Evolutionary conservation across 2,888 invertebrate genomes (phyloP), one percentile per base, ranked within the genome.

Genomic region (Napeogenes inachia): DNA sequence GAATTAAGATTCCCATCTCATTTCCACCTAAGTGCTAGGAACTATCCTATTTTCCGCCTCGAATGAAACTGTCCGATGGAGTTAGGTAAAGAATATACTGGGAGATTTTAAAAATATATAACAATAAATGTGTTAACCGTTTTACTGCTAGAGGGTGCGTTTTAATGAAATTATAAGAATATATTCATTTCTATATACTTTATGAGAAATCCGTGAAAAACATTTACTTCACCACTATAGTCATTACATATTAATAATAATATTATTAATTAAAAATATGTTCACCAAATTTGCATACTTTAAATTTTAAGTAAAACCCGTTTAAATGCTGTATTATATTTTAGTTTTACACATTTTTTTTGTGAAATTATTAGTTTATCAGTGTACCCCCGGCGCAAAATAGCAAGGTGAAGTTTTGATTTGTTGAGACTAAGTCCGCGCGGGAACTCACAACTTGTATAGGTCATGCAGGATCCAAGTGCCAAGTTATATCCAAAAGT

Each of bases 321-420:
- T 35, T 35, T 35, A 35, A 4, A 35, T 35, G 35, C 6, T 35
- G 35, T 35, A 35, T 35, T 5, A 35, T 35, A 35, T 35, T 5
- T 35, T 6, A 35, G 35, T 35, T 30, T 13, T 0, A 35, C 35
- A 35, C 4, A 5, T 35, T 5, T 35, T 10, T 30, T 13, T 30
- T 50, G 30, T n/a, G 5, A 30, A 50, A 6, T 3, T 3, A 50
- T 50, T 30, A 50, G 21, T 30, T 8, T 50, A 21, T 50, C 30
- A 50, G 30, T 50, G 50, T 50, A 30, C 3, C 10, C 30, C 50
- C 50, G 30, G n/a, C 30, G 2, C 10, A 10, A 50, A 35, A 21
- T 54, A 61, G 65, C 67, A 70, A 71, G 74, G 69, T 68, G 66
- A 73, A 73, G 73, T 75, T 75, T 73, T 75, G 72, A 75, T 75